Base-by-base conservation (phyloP, 1,140 invertebrate species). In the Drosophila rufa region DNA sequence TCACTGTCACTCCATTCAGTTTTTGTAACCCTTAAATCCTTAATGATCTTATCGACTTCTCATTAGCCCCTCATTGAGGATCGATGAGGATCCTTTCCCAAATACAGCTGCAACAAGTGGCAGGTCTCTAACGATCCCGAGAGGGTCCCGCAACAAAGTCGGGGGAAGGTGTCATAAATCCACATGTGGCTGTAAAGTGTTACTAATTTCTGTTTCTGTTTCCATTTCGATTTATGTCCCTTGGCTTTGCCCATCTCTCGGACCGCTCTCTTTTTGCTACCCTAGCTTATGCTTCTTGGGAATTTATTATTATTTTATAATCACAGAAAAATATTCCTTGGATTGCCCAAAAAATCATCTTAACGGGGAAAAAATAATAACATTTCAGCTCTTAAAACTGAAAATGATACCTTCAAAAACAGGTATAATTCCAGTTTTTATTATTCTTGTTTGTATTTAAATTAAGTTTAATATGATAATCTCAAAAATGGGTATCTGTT, bases 21-120 rank as follows among this genome's bases (percentile, higher is more conserved):
- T 43, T 45, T n/a, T 15, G 22, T 71, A 51, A 73, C 67, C 67
- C 69, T 15, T 71, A 71, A 73, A 15, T 73, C 69, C 69, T 43
- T 71, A 65, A 75, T 76, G 47, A 53, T 76, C 74, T 59, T 76
- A 76, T 76, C 61, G 36, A 53, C n/a, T 61, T 38, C 45, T 57
- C 45, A 75, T 75, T 75, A 75, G 59, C 50, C 22, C 17, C 42
- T 17, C 66, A 71, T 71, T 73, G 51, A 71, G 45, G 45, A 42
- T 22, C 2, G 22, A 15, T 38, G 51, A 38, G 51, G 19, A 53
- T 62, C 60, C 79, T 50, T 57, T 75, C 43, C 67, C 50, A 78
- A 75, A 80, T 68, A 68, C 84, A 89, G 83, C 83, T 87, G 84
- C 83, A 87, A 89, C 84, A 87, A 89, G 83, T 87, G 83, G 78